Evolutionary conservation across 2,113 vertebrate genomes (phyloP), one percentile per base, ranked within the genome.

Genomic region (Cairina moschata): DNA sequence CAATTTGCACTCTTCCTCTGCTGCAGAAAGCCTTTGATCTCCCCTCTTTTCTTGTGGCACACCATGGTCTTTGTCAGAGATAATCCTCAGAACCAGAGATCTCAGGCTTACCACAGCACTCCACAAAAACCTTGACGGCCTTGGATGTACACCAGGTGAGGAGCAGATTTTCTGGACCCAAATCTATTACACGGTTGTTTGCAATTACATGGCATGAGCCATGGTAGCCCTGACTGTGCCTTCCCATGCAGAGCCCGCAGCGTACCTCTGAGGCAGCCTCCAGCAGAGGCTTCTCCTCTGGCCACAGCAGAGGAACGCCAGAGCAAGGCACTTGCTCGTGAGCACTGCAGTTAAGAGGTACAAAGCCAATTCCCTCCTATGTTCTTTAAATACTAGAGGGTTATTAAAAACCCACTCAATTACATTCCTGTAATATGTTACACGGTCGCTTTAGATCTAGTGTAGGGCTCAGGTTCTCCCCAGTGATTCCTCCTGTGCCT

Each of bases 291-390:
- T 46, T 11, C 56, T 67, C 59, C 3, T 56, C 9, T 14, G 4
- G 13, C 14, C 54, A 48, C 54, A 55, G 54, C 54, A 55, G 26
- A 1, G 0, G 20, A 48, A 22, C 0, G 8, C 26, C 50, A 15
- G 34, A 5, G 60, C 42, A n/a, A 26, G 3, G 42, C 68, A 9
- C 50, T 28, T 67, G 80, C 56, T 81, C 69, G 11, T 8, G 50
- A n/a, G 46, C 6, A 1, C 81, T 46, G 48, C 7, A 72, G 48
- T 56, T 20, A 22, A 71, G 59, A 75, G 32, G 36, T 18, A 55
- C 26, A 44, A 68, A 66, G 32, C 34, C 48, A 36, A 79, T 74
- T 18, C n/a, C 20, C n/a, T 94, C 48, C 46, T 58, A 2, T 15
- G 63, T 18, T 79, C 50, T 75, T 79, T 72, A 4, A 28, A 18